Evolutionary conservation across 1,140 invertebrate genomes (phyloP).

Genomic region (Bombus confusus): DNA sequence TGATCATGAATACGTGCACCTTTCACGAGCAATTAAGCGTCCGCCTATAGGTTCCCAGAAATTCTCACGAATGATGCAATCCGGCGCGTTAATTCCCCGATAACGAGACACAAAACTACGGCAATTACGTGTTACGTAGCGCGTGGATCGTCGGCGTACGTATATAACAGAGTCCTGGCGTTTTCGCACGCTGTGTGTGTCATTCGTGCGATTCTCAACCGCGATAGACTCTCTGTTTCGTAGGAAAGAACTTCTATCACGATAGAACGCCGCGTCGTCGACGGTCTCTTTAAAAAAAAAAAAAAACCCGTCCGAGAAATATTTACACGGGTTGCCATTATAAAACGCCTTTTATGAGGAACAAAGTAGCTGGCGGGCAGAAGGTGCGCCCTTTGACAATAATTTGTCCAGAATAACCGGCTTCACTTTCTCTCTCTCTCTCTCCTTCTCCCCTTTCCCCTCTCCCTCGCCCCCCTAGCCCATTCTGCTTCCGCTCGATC

Average conservation of each 20-base stretch:
- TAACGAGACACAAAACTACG: slow-evolving; percentile 26
- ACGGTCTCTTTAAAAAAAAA: slow-evolving; percentile 29
- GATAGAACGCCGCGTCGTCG: slow-evolving; percentile 9
- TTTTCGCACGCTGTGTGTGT: neutral
- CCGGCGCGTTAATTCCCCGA: neutral
- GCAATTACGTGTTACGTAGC: slow-evolving; percentile 27
- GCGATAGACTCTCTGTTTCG: neutral
- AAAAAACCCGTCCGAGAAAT: slow-evolving; percentile 48
- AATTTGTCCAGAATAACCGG: slow-evolving; percentile 73
- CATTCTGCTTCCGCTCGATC: slow-evolving; percentile 72
- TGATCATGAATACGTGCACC: neutral
- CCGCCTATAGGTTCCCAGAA: slow-evolving; percentile 2
- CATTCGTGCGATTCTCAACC: neutral
- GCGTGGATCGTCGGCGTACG: neutral
- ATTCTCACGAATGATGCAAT: slow-evolving; percentile 24
- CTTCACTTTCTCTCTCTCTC: slow-evolving; percentile 38
- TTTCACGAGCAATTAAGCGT: neutral
- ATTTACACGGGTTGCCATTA: slow-evolving; percentile 65
- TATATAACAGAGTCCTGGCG: neutral
- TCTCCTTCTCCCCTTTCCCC: slow-evolving; percentile 31
- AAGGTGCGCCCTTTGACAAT: slow-evolving; percentile 68
- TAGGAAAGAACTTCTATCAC: slow-evolving; percentile 45
- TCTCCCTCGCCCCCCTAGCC: slow-evolving; percentile 35
- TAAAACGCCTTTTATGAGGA: slow-evolving; percentile 67
- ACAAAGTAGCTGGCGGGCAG: slow-evolving; percentile 65